Conservation (phyloP, 2,113 vertebrate genomes). For the Anhinga rufa region DNA sequence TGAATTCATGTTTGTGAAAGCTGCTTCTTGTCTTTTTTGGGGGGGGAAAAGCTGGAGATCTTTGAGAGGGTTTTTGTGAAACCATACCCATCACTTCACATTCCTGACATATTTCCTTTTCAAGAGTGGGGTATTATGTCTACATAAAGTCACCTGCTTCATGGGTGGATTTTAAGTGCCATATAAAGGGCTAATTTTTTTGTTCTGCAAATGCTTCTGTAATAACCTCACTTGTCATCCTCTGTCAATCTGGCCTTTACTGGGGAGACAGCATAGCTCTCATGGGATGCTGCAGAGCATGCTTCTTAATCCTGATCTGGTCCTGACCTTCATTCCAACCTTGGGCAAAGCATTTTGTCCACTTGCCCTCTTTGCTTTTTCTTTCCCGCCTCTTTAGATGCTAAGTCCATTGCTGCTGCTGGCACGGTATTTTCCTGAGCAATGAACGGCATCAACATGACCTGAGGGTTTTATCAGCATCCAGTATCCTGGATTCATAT, state of each 20-base stretch:
- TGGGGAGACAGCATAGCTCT: not conserved
- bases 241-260: not conserved
- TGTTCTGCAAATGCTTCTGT: not conserved
- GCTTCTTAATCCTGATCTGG: not conserved
- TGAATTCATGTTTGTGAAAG: not conserved
- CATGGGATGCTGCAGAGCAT: not conserved
- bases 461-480: not conserved
- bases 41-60: not conserved
- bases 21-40: not conserved
- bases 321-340: not conserved
- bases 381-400: not conserved
- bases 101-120: not conserved
- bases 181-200: not conserved
- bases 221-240: not conserved
- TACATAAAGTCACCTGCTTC: not conserved
- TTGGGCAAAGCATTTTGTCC: not conserved
- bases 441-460: accelerated
- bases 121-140: not conserved
- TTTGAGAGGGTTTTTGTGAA: constrained; percentile 6
- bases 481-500: not conserved
- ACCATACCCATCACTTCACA: not conserved
- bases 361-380: not conserved
- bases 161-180: not conserved
- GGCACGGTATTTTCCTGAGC: not conserved
- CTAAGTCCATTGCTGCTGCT: not conserved